Percentiles rank a stretch among this genome's conserved stretches.
These are phyloP conservation scores for Conchocele bisecta DNA, from an alignment of 2,888 invertebrate genomes.

Conservation along the genomic window DNA sequence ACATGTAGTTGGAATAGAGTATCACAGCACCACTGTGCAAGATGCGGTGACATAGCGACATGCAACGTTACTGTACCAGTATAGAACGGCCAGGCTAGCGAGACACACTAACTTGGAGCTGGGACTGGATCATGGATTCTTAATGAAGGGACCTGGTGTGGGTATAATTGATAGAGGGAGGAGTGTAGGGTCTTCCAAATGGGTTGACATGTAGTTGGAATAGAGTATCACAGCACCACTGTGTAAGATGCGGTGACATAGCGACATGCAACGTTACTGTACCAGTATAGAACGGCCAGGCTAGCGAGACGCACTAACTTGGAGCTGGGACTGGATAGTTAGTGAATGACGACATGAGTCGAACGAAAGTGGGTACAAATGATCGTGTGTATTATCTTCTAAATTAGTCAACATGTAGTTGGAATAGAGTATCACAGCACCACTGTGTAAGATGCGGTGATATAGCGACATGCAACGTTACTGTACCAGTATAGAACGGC, in stretches of 20 bases:
- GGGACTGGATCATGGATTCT: slow-evolving; percentile 1
- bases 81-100: slow-evolving; percentile 3
- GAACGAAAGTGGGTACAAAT: too few species aligned
- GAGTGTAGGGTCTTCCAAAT: too few species aligned
- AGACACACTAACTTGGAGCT: slow-evolving; percentile 7
- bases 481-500: slow-evolving; percentile 5
- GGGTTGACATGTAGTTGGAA: background rate
- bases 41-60: slow-evolving; percentile 11
- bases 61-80: slow-evolving; percentile 5
- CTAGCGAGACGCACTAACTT: too few species aligned
- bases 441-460: background rate
- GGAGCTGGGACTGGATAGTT: too few species aligned
- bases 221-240: background rate
- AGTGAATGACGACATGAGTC: too few species aligned
- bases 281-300: too few species aligned
- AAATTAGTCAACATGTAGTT: too few species aligned
- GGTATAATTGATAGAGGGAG: background rate
- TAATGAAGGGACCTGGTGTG: too few species aligned
- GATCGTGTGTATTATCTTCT: too few species aligned
- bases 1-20: background rate
- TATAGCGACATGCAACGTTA: slow-evolving; percentile 18
- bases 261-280: too few species aligned
- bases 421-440: too few species aligned
- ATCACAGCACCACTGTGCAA: background rate
- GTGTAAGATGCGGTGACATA: too few species aligned